Evolutionary conservation across 1,140 invertebrate species (phyloP).

Genomic region (Colletes gigas): DNA sequence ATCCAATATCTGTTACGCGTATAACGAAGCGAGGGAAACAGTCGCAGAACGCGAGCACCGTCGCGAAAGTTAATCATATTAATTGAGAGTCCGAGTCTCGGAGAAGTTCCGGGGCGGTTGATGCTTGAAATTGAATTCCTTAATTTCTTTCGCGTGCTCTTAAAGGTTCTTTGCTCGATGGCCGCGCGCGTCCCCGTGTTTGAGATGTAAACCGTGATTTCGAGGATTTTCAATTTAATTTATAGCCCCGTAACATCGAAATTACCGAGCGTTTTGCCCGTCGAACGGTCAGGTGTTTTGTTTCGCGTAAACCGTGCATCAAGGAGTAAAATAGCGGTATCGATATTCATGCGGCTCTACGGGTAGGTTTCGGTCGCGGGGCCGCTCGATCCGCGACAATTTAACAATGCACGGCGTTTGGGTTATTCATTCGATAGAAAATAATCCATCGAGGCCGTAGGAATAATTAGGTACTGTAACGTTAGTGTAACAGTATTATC

Average conservation of each 20-base stretch:
- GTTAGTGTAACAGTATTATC: constrained; percentile 60
- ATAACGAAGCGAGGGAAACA: constrained; percentile 7
- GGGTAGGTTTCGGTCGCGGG: constrained; percentile 13
- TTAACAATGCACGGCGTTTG: constrained; percentile 51
- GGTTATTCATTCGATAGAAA: constrained; percentile 56
- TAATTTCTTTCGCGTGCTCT: background rate
- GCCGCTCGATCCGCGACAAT: constrained; percentile 32
- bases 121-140: constrained; percentile 3
- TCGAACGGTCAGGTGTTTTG: background rate
- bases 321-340: constrained; percentile 2
- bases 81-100: constrained; percentile 32
- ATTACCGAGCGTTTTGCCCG: background rate
- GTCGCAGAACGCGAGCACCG: background rate
- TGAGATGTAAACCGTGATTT: background rate
- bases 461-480: constrained; percentile 59
- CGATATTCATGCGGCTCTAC: constrained; percentile 10
- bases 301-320: background rate
- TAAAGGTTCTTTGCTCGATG: background rate
- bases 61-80: constrained; percentile 36
- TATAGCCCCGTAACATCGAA: background rate
- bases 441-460: constrained; percentile 57
- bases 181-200: background rate
- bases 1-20: constrained; percentile 19
- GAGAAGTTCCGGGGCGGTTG: background rate
- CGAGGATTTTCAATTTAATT: background rate